Base-by-base conservation (phyloP, 1,140 invertebrate species). In the Tenebrio molitor region DNA sequence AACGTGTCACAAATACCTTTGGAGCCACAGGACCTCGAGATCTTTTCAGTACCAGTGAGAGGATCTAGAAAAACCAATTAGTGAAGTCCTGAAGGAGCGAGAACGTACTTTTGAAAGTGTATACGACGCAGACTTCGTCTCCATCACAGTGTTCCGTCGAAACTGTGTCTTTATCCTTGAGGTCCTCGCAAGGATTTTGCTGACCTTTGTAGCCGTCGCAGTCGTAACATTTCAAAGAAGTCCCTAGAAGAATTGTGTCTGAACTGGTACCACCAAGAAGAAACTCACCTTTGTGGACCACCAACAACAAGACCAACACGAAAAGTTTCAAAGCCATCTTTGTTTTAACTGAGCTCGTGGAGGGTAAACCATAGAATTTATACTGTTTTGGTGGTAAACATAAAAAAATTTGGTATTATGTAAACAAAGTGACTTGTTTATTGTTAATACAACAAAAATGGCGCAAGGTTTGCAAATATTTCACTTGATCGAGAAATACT, bases 81-180 rank as follows among this genome's bases (percentile, higher is more conserved):
- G 3, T 39, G 2, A 39, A 7, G 3, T 39, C 36, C 36, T 12
- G n/a, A 39, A 8, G 2, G 5, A 7, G 2, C 6, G 2, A 5
- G 12, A 39, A n/a, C n/a, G 12, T 25, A 58, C 50, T 29, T 58
- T 58, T 58, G 10, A 17, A 14, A 8, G 16, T 58, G 12, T 29
- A 58, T 25, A 29, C 23, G 12, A 23, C 50, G 29, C 50, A 58
- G 19, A 58, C 23, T 25, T 58, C n/a, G 0, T 23, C 50, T 15
- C 29, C 23, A 3, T 1, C 8, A 29, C 50, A 58, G 3, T 58
- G 21, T 7, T 25, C 21, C 0, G 50, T 29, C 12, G 21, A 19
- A 6, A 50, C 19, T 29, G 21, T 58, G 12, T 58, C 50, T 29
- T 58, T 58, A 5, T 23, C 50, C 10, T 25, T 25, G 3, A 29